Conservation (phyloP, 2,113 vertebrate genomes). For the Rallus limicola region DNA sequence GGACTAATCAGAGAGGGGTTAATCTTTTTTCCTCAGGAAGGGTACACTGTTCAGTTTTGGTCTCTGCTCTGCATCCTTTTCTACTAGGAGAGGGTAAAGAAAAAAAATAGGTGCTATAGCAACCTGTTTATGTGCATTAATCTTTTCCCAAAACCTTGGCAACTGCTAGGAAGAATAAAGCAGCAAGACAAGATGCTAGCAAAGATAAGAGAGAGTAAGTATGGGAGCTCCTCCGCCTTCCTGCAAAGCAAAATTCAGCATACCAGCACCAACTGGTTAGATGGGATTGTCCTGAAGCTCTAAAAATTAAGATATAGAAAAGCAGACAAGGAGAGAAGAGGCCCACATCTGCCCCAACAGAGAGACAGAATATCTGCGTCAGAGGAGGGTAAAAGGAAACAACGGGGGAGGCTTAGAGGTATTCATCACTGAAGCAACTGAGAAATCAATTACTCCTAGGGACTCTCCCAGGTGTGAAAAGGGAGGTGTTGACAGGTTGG, state of each 20-base stretch:
- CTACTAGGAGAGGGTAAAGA: not conserved
- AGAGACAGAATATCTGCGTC: not conserved
- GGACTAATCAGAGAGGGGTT: not conserved
- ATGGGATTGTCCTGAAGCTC: not conserved
- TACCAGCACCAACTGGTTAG: not conserved
- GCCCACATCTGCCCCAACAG: not conserved
- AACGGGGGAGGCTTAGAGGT: fast-evolving
- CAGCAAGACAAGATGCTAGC: not conserved
- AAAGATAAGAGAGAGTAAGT: not conserved
- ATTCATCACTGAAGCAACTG: not conserved
- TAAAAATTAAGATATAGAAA: not conserved
- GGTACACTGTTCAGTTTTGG: not conserved
- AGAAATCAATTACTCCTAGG: not conserved
- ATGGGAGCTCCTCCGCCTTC: not conserved
- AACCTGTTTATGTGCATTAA: not conserved
- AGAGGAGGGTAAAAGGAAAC: not conserved
- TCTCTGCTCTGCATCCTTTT: not conserved
- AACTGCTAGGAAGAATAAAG: not conserved
- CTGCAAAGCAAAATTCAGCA: not conserved
- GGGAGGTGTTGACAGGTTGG: not conserved
- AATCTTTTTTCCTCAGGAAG: not conserved
- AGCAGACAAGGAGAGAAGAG: not conserved
- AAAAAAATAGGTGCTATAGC: not conserved
- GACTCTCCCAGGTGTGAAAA: not conserved
- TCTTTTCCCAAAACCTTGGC: not conserved